phyloP scores from a whole-genome alignment of 2,888 invertebrate species.

The Heliconius hortense region DNA sequence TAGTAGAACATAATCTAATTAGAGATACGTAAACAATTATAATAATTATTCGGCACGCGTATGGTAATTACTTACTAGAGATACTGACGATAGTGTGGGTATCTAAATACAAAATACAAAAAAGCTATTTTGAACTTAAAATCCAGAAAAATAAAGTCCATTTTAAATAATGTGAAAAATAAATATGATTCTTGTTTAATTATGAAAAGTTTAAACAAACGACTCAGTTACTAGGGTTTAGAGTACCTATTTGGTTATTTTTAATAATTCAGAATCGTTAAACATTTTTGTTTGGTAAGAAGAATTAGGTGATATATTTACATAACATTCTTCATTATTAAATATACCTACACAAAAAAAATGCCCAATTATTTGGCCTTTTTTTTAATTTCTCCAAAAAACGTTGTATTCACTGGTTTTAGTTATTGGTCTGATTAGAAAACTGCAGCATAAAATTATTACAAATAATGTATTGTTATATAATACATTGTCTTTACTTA shows the following conservation, averaged over 20 bases:
- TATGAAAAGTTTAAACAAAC: slow-evolving; percentile 15
- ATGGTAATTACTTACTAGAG: slow-evolving; percentile 35
- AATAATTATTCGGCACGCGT: slow-evolving; percentile 49
- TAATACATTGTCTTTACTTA: no score
- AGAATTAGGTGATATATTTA: no score
- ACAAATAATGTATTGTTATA: no score
- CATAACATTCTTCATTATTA: no score
- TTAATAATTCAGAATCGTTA: background rate
- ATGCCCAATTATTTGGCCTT: no score
- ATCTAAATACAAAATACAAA: background rate
- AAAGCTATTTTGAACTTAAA: slow-evolving; percentile 7
- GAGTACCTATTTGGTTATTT: background rate
- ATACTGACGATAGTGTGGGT: background rate
- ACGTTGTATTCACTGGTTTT: no score
- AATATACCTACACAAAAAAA: no score
- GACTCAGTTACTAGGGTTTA: slow-evolving; percentile 10
- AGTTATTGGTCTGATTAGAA: no score
- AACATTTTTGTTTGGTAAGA: background rate
- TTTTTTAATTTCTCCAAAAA: no score
- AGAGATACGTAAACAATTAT: slow-evolving; percentile 48
- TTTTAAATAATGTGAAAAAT: background rate
- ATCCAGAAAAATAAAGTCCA: background rate
- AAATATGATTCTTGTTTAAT: background rate
- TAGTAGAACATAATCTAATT: slow-evolving; percentile 47
- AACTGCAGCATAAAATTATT: no score